Evolutionary conservation across 1,140 invertebrate species (phyloP), one percentile per base, ranked within the genome.

Genomic region (Pseudomyrmex concolor): DNA sequence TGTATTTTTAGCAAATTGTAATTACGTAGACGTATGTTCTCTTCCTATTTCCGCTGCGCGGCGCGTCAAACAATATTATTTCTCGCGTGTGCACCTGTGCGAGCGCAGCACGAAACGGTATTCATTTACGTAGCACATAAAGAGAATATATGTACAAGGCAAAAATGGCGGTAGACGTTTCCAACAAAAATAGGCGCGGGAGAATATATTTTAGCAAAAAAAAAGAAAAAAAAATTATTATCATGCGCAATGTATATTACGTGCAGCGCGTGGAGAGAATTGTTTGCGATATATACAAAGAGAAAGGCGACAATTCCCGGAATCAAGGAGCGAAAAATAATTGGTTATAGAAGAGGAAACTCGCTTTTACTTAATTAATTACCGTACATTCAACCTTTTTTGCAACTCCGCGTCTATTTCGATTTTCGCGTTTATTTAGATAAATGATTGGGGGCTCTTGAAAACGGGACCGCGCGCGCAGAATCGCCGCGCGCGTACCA

Each of bases 1-100:
- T 80, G 54, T 80, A 80, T 80, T 80, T 80, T 80, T 71, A 80
- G 76, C 76, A 80, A 80, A 80, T 80, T 80, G 76, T 80, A 80
- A 80, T 80, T 80, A 80, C 66, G 66, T 66, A 80, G 76, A 59
- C 76, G 76, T 80, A 80, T 54, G 76, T 80, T 66, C 59, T 70
- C 60, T 66, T 80, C 66, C 54, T 80, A 54, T 71, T 70, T 66
- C 64, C 51, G 10, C 19, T 34, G 63, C 17, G 66, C 76, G 66
- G 54, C 68, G 66, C 76, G 76, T 80, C 54, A 80, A 80, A 80
- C 76, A 80, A 80, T 80, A 80, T 80, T 80, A 80, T 80, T 80
- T 80, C 76, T 80, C 76, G 76, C 76, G 76, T 66, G 66, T 66
- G 76, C 73, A 76, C 66, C 64, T 71, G 43, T 71, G 76, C 66